Evolutionary conservation across 2,888 invertebrate species (phyloP).

Genomic region (Andrena flavipes): DNA sequence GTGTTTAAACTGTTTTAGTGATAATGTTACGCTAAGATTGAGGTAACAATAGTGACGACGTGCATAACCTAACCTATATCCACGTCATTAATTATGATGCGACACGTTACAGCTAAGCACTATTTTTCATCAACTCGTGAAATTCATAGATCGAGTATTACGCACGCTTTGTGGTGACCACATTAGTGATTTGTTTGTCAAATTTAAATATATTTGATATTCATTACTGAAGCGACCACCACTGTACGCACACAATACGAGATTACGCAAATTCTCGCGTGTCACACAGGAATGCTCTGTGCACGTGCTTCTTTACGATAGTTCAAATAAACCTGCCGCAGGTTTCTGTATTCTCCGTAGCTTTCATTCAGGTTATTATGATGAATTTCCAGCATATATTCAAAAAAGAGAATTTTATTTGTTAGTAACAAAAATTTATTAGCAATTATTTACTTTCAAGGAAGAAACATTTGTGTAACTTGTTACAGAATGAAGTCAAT

Average conservation of each 20-base stretch:
- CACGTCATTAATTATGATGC: conserved; percentile 79
- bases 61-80: conserved; percentile 78
- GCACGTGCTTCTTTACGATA: neutral
- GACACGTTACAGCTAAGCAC: conserved; percentile 42
- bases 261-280: neutral
- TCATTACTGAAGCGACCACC: conserved; percentile 19
- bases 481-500: too few species aligned
- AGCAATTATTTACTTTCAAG: too few species aligned
- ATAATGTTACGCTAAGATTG: conserved; percentile 28
- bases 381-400: too few species aligned
- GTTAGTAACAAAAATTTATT: too few species aligned
- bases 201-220: conserved; percentile 12
- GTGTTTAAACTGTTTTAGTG: conserved; percentile 27
- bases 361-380: too few species aligned
- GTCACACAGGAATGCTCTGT: neutral
- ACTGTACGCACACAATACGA: neutral
- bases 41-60: conserved; percentile 46
- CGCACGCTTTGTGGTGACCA: neutral
- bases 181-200: conserved; percentile 14
- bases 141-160: conserved; percentile 14
- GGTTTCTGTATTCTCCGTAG: too few species aligned
- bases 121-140: conserved; percentile 40
- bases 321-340: too few species aligned
- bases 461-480: too few species aligned
- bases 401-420: too few species aligned